Base-by-base conservation (phyloP, 2,113 vertebrate genomes). In the Symphodus melops region DNA sequence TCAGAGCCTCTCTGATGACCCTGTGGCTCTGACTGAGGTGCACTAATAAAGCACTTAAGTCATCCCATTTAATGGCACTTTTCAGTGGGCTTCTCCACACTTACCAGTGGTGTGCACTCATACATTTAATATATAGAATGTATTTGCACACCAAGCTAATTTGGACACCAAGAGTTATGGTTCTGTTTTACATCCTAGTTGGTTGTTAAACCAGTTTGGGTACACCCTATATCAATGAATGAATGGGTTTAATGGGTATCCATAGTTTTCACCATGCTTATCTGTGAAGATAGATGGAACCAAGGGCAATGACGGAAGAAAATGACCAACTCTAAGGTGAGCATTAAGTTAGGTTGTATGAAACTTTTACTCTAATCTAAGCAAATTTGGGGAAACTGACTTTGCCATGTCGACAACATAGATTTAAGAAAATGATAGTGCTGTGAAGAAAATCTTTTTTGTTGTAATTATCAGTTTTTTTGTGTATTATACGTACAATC, bases 1-100 rank as follows among this genome's bases (percentile, higher is more conserved):
- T 84, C 82, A 76, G 56, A 82, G 77, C 56, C 66, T 68, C 76
- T 81, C 59, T 63, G 68, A 78, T 79, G 83, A 82, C 81, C 81
- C 63, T 39, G 9, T 36, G 12, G 62, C 66, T 77, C 70, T 63
- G 16, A 58, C 61, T 52, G 58, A 84, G 74, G 64, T 68, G 66
- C 55, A 72, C 68, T 74, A 76, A 83, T 78, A 72, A 33, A 21
- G 72, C 55, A 81, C 85, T 83, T 76, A 77, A 62, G 66, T 79
- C 79, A 72, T 67, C 66, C 67, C 37, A 25, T 72, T 79, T 85
- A 84, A 87, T 80, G 68, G 69, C 51, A 71, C 59, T 77, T 82
- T 77, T 68, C 72, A 86, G 72, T 52, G 64, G 46, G 23, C 39
- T 11, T 48, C 12, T 51, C 42, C 54, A 36, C 55, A 68, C 36